phyloP scores from a whole-genome alignment of 2,888 invertebrate species.

The Acronicta leporina region DNA sequence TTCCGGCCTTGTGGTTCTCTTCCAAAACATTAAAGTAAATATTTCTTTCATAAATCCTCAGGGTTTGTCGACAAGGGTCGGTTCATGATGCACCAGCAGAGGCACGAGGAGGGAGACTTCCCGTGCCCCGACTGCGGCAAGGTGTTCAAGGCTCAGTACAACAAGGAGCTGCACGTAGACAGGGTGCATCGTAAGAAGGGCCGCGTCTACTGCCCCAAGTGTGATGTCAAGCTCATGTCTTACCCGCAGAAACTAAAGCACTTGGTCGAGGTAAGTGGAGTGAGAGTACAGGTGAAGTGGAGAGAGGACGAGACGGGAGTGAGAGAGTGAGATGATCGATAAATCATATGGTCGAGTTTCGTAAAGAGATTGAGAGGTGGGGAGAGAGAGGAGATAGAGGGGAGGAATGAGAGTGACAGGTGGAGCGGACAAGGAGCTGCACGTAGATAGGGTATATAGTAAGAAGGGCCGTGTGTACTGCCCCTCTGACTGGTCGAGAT shows the following conservation, averaged over 20 bases:
- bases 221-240: conserved; percentile 80
- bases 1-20: too few species aligned
- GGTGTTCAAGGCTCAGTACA: conserved; percentile 73
- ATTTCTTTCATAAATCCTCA: conserved; percentile 20
- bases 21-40: too few species aligned
- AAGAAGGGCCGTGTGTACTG: not conserved
- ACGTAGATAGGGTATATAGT: too few species aligned
- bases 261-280: conserved; percentile 69
- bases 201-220: conserved; percentile 81
- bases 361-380: too few species aligned
- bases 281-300: not conserved
- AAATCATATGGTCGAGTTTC: too few species aligned
- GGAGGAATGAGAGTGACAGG: not conserved
- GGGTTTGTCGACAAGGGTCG: conserved; percentile 69
- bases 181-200: conserved; percentile 79
- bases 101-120: conserved; percentile 76
- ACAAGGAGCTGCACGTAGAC: conserved; percentile 66
- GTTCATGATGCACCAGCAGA: conserved; percentile 80
- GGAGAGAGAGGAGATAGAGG: not conserved
- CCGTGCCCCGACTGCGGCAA: conserved; percentile 82
- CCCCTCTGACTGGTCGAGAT: too few species aligned
- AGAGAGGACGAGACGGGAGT: not conserved
- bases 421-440: too few species aligned
- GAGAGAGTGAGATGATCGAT: not conserved
- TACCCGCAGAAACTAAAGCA: conserved; percentile 83